These are phyloP conservation scores for Tadarida brasiliensis DNA, from an alignment of 2,797 vertebrate genomes.

Conservation along the genomic window DNA sequence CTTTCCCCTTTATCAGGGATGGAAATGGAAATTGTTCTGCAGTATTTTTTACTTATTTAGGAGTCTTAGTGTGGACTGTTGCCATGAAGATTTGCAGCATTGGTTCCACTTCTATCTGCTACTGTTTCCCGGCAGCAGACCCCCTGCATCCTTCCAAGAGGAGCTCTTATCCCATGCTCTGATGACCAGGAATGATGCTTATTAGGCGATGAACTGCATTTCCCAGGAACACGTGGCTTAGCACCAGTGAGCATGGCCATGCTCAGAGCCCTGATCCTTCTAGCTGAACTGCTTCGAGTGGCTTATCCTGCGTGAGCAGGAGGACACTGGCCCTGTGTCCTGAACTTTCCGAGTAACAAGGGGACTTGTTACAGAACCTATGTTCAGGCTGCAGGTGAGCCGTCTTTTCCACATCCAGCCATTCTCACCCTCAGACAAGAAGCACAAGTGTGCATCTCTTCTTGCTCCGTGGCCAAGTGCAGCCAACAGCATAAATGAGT, in stretches of 20 bases:
- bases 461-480: not conserved
- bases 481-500: not conserved
- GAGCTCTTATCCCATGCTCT: not conserved
- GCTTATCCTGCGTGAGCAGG: not conserved
- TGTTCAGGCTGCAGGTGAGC: not conserved
- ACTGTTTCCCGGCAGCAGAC: not conserved
- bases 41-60: not conserved
- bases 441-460: not conserved
- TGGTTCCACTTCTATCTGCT: not conserved
- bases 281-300: not conserved
- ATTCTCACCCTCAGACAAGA: not conserved
- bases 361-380: not conserved
- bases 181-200: constrained; percentile 42
- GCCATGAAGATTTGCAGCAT: not conserved
- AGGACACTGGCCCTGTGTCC: not conserved
- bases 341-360: not conserved
- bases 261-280: not conserved
- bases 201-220: not conserved
- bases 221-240: not conserved
- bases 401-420: not conserved
- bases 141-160: not conserved
- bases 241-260: not conserved
- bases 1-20: not conserved
- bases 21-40: not conserved
- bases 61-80: not conserved